These are phyloP conservation scores for Numida meleagris DNA, from an alignment of 2,113 vertebrate genomes.

Conservation along the genomic window DNA sequence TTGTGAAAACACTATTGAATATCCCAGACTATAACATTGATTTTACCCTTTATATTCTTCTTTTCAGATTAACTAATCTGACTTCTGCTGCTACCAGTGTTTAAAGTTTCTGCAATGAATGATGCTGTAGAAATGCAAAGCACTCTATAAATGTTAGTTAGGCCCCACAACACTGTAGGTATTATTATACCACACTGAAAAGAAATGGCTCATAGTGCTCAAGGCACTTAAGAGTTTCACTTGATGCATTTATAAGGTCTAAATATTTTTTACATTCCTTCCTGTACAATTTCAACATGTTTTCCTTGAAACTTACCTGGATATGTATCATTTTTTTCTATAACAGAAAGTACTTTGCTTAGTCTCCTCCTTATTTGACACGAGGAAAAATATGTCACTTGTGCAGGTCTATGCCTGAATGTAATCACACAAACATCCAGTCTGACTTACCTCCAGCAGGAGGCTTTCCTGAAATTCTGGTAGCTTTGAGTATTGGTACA, in stretches of 20 bases:
- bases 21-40: not conserved
- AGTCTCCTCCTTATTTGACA: not conserved
- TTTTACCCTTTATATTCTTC: not conserved
- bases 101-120: not conserved
- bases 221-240: not conserved
- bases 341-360: not conserved
- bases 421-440: not conserved
- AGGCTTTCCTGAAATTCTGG: not conserved
- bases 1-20: not conserved
- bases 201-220: not conserved
- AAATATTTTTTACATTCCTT: conserved; percentile 13
- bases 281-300: not conserved
- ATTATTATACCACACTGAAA: not conserved
- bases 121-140: not conserved
- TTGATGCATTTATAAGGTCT: not conserved
- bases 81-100: not conserved
- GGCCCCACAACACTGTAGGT: not conserved
- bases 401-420: not conserved
- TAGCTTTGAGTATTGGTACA: not conserved
- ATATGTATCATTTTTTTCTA: not conserved
- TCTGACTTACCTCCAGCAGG: not conserved
- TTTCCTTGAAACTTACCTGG: not conserved
- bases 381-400: not conserved
- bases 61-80: not conserved
- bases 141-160: not conserved